Evolutionary conservation across 1,140 invertebrate species (phyloP).

Genomic region (Heliothis subflexa): DNA sequence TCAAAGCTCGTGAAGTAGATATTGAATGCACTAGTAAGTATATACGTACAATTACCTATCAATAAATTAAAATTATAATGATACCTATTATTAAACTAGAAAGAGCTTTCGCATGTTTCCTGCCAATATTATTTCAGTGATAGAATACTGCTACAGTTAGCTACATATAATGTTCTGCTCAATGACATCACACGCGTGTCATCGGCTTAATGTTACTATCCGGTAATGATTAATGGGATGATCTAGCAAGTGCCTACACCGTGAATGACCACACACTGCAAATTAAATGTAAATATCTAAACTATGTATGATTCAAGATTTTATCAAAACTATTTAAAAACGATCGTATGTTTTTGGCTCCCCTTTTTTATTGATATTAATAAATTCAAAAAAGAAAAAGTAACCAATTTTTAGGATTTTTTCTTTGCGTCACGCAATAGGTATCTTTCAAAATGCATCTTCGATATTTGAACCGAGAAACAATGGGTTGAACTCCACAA

Average conservation of each 20-base stretch:
- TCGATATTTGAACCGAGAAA: slow-evolving; percentile 26
- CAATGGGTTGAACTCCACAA: slow-evolving; percentile 31
- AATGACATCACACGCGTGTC: slow-evolving; percentile 16
- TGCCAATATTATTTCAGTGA: not conserved
- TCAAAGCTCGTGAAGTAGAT: no score
- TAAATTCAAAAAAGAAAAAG: no score
- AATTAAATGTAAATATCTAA: slow-evolving; percentile 13
- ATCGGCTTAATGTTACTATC: slow-evolving; percentile 30
- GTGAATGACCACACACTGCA: not conserved
- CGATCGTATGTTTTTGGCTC: no score
- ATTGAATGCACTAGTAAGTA: no score
- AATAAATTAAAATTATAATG: no score
- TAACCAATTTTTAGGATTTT: no score
- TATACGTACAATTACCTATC: no score
- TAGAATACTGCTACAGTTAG: not conserved
- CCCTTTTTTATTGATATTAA: no score
- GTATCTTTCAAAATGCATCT: slow-evolving; percentile 1
- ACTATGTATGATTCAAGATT: no score
- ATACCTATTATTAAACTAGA: no score
- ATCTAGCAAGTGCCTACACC: not conserved
- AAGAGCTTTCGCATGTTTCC: not conserved
- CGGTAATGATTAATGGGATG: slow-evolving; percentile 16
- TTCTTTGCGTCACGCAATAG: not conserved
- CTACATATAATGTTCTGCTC: not conserved
- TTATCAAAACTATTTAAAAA: no score